These are phyloP conservation scores for Smutsia temminckii DNA, from an alignment of 2,797 vertebrate genomes.

Conservation along the genomic window DNA sequence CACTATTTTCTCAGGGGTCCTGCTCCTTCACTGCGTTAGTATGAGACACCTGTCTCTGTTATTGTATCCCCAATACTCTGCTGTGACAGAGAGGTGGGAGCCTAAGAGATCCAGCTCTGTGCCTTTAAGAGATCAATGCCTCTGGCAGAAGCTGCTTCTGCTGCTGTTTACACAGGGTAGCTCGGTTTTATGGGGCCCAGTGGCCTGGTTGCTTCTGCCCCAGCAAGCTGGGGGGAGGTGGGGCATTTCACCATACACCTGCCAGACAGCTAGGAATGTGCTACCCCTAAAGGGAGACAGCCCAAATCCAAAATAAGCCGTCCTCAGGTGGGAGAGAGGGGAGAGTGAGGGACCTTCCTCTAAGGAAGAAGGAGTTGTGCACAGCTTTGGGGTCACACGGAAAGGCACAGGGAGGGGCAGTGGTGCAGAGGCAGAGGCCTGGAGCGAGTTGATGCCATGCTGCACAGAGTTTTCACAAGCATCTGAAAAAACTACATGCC, in stretches of 20 bases:
- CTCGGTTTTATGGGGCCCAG: not conserved
- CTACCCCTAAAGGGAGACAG: not conserved
- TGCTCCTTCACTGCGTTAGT: conserved; percentile 55
- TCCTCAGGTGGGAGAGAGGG: not conserved
- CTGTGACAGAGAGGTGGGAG: not conserved
- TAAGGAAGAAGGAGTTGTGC: not conserved
- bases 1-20: conserved; percentile 23
- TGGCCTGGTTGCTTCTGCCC: not conserved
- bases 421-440: not conserved
- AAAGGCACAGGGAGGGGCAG: not conserved
- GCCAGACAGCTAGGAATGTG: not conserved
- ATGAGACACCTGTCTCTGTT: conserved; percentile 1
- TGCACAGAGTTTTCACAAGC: not conserved
- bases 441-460: not conserved
- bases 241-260: not conserved
- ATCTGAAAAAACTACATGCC: conserved; percentile 42
- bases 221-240: not conserved
- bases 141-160: conserved; percentile 1
- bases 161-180: conserved; percentile 42
- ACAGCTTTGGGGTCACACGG: not conserved
- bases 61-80: conserved; percentile 51
- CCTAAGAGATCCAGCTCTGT: conserved; percentile 47
- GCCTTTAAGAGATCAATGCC: conserved; percentile 56
- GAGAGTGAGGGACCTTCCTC: not conserved
- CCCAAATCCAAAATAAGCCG: conserved; percentile 9